Base-by-base conservation (phyloP, 2,888 invertebrate genomes). In the Limnephilus lunatus region DNA sequence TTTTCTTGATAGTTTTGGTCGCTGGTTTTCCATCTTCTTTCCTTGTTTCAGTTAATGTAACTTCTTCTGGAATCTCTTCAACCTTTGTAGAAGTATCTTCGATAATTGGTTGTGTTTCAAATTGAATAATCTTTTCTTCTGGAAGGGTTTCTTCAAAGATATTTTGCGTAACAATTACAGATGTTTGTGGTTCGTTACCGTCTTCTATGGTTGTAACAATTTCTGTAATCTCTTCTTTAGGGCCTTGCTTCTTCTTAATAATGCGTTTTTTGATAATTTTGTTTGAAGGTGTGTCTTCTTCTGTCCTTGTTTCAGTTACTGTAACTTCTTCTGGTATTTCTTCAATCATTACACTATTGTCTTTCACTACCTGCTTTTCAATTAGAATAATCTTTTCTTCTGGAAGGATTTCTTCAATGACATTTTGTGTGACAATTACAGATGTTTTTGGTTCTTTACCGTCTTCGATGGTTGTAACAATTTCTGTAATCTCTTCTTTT, bases 121-220 rank as follows among this genome's bases (percentile, higher is more conserved):
- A 68, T 25, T 4, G 68, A 68, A 68, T n/a, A 68, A 48, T 48
- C 39, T 12, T 44, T 86, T 86, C 85, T 39, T 35, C 39, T 39
- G 87, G 86, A 39, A 39, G 39, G 39, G 39, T 39, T 39, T 39
- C 39, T 39, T 39, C 39, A 39, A 39, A 7, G 9, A 39, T 39
- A 39, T 39, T 39, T 39, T 39, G 39, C 15, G 87, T 81, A n/a
- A 92, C 90, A n/a, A 94, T 94, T 0, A 95, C 94, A 0, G 95
- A 95, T 0, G 95, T 95, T 0, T 95, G 94, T 0, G 95, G 95
- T 1, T 94, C 94, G 85, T 95, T 95, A 35, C 95, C 95, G 3
- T 95, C 95, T 90, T 95, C 95, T 93, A 96, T 95, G n/a, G 95
- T 94, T 12, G 96, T 96, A 3, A 95, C 94, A 25, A 95, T 95